Conservation (phyloP, 2,888 invertebrate species). For the Sinhomidia bicolor region DNA sequence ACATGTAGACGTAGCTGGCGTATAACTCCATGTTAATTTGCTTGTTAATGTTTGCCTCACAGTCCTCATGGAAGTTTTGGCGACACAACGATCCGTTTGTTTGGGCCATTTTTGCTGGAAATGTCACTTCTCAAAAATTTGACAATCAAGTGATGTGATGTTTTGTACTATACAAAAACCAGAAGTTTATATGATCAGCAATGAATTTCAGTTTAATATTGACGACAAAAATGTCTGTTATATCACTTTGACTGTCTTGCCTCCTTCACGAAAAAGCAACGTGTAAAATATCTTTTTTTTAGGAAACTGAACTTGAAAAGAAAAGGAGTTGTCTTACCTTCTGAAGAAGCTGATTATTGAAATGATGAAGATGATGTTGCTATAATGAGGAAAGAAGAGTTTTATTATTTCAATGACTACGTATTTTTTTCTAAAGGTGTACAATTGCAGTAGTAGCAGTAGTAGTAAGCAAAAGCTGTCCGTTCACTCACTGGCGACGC, state of each 20-base stretch:
- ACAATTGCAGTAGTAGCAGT: conserved; percentile 36
- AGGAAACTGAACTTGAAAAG: conserved; percentile 5
- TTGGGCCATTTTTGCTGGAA: conserved; percentile 66
- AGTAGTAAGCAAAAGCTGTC: conserved; percentile 72
- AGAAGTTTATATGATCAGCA: not conserved
- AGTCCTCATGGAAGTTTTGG: conserved; percentile 86
- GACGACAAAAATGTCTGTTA: not conserved
- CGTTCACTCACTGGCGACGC: conserved; percentile 80
- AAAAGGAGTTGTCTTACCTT: conserved; percentile 23
- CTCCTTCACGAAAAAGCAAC: not conserved
- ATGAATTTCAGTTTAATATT: not conserved
- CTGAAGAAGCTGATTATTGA: not conserved
- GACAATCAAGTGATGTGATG: not conserved
- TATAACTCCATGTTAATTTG: conserved; percentile 89
- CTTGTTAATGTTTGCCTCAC: conserved; percentile 86
- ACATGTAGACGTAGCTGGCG: conserved; percentile 88
- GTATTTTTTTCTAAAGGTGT: conserved; percentile 33
- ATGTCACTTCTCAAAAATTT: conserved; percentile 7
- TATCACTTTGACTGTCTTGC: not conserved
- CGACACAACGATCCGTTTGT: conserved; percentile 82
- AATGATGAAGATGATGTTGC: not conserved
- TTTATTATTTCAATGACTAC: conserved; percentile 18
- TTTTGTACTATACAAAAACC: not conserved
- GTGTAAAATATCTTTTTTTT: not conserved
- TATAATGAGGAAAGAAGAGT: not conserved